Percentiles rank a stretch among this genome's conserved stretches.
phyloP scores from a whole-genome alignment of 2,888 invertebrate species.

The Melanchra persicariae region DNA sequence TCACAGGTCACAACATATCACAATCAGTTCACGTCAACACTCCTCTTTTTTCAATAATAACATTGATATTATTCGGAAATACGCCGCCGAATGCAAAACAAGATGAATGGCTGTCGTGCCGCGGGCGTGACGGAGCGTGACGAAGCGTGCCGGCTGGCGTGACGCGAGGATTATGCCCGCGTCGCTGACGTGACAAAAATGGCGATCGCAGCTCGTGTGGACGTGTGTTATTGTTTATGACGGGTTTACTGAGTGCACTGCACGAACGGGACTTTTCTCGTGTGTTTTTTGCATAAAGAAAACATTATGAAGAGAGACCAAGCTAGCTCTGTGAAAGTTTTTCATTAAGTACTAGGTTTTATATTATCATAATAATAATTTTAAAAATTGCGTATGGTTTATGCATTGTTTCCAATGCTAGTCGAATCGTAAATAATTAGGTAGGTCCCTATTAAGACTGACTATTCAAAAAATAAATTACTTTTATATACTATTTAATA shows the following conservation, averaged over 20 bases:
- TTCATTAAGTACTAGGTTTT: background rate
- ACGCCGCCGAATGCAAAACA: conserved; percentile 53
- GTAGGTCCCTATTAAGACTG: no score
- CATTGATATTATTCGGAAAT: conserved; percentile 53
- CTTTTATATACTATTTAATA: no score
- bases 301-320: background rate
- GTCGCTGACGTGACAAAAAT: conserved; percentile 57
- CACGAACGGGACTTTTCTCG: background rate
- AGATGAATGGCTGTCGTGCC: conserved; percentile 47
- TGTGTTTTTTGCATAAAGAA: background rate
- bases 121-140: conserved; percentile 28
- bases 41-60: conserved; percentile 51
- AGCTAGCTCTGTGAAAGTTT: background rate
- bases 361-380: background rate
- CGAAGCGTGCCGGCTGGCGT: conserved; percentile 31
- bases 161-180: conserved; percentile 42
- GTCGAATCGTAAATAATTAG: background rate
- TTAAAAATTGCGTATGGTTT: background rate
- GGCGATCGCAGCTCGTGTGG: conserved; percentile 21
- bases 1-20: conserved; percentile 38
- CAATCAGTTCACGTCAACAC: conserved; percentile 45
- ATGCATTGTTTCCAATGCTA: background rate
- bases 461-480: no score
- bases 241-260: conserved; percentile 3
- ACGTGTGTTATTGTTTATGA: conserved; percentile 37